These are phyloP conservation scores for Metalampra italica DNA, from an alignment of 2,888 invertebrate species.

Conservation along the genomic window DNA sequence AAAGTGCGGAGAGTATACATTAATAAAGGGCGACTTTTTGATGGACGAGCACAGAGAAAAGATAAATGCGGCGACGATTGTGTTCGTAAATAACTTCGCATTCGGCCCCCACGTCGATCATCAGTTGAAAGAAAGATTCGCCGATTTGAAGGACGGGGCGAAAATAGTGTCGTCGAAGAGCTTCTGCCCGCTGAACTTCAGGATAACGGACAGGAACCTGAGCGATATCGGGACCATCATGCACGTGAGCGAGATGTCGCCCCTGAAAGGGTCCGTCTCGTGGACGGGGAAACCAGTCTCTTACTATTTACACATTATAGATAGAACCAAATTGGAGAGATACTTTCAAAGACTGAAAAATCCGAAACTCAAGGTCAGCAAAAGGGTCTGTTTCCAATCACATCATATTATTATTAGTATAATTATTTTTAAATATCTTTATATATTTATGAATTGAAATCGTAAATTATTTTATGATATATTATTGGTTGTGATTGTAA, in stretches of 20 bases:
- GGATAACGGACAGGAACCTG: conserved; percentile 98
- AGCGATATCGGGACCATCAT: conserved; percentile 99
- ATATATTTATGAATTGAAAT: conserved; percentile 18
- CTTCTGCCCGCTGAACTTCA: conserved; percentile 98
- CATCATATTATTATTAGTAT: conserved; percentile 33
- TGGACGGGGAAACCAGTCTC: conserved; percentile 99
- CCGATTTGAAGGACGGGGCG: conserved; percentile 96
- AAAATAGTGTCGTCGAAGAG: conserved; percentile 99
- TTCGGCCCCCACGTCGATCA: conserved; percentile 99
- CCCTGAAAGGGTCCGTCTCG: conserved; percentile 96
- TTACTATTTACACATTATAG: conserved; percentile 98
- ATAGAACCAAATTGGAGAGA: conserved; percentile 97
- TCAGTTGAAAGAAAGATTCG: conserved; percentile 96
- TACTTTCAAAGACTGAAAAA: conserved; percentile 97
- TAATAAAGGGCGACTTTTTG: conserved; percentile 97
- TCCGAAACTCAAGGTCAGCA: conserved; percentile 85
- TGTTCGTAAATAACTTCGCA: conserved; percentile 99
- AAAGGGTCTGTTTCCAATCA: conserved; percentile 76
- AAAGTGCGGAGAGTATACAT: conserved; percentile 92
- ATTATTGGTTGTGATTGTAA: conserved; percentile 9
- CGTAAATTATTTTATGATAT: background rate
- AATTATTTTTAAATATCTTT: conserved; percentile 14
- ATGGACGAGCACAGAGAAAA: conserved; percentile 94
- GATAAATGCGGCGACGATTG: conserved; percentile 95
- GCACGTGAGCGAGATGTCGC: conserved; percentile 98